Evolutionary conservation across 1,140 invertebrate genomes (phyloP).

Genomic region (Zophobas atratus): DNA sequence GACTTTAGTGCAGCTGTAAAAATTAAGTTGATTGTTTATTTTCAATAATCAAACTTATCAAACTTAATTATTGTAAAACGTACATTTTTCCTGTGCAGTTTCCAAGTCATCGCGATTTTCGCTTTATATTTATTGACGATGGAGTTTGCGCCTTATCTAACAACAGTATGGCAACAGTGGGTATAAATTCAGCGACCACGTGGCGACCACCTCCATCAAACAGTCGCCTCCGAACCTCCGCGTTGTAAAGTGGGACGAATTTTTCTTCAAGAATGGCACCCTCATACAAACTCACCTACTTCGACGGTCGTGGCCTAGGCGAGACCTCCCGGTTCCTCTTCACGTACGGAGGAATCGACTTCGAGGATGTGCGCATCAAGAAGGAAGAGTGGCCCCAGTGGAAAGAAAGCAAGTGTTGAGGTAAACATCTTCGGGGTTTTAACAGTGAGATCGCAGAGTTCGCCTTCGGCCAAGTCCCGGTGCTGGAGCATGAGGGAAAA

Average conservation of each 20-base stretch:
- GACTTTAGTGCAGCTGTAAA: no score
- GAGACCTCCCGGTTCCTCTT: constrained; percentile 76
- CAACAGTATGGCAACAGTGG: no score
- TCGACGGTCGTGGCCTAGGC: constrained; percentile 74
- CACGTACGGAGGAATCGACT: constrained; percentile 72
- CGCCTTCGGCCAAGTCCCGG: constrained; percentile 82
- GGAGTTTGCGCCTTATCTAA: no score
- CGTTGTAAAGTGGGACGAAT: neutral
- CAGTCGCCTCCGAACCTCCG: neutral
- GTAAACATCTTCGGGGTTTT: constrained; percentile 40
- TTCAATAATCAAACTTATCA: no score
- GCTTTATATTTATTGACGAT: no score
- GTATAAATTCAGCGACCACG: no score
- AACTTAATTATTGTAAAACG: no score
- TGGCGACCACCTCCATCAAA: no score
- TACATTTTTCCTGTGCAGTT: no score
- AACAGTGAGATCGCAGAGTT: constrained; percentile 68
- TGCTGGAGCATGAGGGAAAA: constrained; percentile 81
- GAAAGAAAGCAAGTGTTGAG: constrained; percentile 67
- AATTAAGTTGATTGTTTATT: no score
- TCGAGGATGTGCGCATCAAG: constrained; percentile 77
- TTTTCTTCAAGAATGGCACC: constrained; percentile 53
- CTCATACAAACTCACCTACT: constrained; percentile 73
- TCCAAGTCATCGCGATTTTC: no score
- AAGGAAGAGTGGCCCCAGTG: constrained; percentile 73